Base-by-base conservation (phyloP, 1,140 invertebrate genomes). In the Cydia strobilella region DNA sequence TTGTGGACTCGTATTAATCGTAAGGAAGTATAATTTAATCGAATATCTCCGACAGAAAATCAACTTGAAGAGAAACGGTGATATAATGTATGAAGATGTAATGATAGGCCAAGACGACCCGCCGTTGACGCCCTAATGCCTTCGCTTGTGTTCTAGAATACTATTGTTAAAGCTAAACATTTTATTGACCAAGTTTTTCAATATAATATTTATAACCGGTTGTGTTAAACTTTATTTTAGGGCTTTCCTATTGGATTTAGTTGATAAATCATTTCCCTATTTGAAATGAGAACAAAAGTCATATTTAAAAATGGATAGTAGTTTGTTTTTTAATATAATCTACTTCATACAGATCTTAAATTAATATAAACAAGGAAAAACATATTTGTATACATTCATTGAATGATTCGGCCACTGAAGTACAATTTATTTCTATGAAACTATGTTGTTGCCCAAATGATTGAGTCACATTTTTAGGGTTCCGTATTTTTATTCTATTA, bases 61-160 rank as follows among this genome's bases (percentile, higher is more conserved):
- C 31, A 86, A 90, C 72, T 76, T 82, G 20, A 83, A 87, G 78
- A 84, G 90, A 77, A 89, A 88, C 73, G 89, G 90, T 72, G 88
- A 92, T 76, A 84, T 93, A 3, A 92, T 91, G 86, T 93, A 93
- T 72, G 93, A 93, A 77, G 92, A 93, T 79, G 93, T 93, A 15
- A 93, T 93, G 93, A 93, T 93, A 39, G 93, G 92, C 3, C 91
- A 93, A 63, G 93, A 93, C 72, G 93, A 93, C 74, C 92, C 92
- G 0, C 93, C 93, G 1, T 80, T 93, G 25, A 87, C 88, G 63
- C 92, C 92, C 42, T 93, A 81, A 75, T 80, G 76, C 74, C 75
- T 77, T 77, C 6, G 23, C 31, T 74, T 20, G 25, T 72, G 25
- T 27, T 45, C 39, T 74, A 74, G 75, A 12, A 77, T 80, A 75